These are phyloP conservation scores for Steinernema feltiae DNA, from an alignment of 1,140 invertebrate genomes.

Conservation along the genomic window DNA sequence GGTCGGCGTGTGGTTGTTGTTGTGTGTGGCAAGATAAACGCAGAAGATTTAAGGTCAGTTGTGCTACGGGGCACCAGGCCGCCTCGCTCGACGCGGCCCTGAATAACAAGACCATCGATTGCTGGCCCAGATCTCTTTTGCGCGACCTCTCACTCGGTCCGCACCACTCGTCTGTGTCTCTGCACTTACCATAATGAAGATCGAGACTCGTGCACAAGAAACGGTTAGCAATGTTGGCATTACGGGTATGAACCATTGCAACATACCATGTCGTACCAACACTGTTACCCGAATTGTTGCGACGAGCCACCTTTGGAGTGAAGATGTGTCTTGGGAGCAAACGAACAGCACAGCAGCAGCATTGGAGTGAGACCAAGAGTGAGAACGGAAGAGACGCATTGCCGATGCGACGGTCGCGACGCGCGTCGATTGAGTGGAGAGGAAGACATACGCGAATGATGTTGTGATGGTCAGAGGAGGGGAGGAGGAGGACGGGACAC, in stretches of 20 bases:
- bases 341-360: neutral
- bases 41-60: neutral
- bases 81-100: neutral
- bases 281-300: neutral
- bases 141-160: too few species aligned
- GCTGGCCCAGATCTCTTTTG: neutral
- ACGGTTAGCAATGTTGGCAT: constrained; percentile 13
- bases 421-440: neutral
- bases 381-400: neutral
- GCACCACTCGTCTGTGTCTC: neutral
- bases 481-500: neutral
- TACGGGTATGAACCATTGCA: neutral
- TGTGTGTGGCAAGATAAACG: neutral
- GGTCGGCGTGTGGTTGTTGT: neutral
- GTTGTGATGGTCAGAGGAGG: constrained; percentile 1
- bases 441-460: constrained; percentile 4
- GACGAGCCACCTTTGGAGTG: neutral
- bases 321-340: neutral
- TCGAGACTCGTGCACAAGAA: neutral
- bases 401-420: neutral
- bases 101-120: neutral
- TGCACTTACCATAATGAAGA: neutral
- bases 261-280: constrained; percentile 13
- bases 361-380: neutral
- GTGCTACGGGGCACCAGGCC: neutral